A percentile compares a stretch with the other conserved stretches of the same genome.
phyloP scores from a whole-genome alignment of 2,888 invertebrate genomes.

The Nomada flava region DNA sequence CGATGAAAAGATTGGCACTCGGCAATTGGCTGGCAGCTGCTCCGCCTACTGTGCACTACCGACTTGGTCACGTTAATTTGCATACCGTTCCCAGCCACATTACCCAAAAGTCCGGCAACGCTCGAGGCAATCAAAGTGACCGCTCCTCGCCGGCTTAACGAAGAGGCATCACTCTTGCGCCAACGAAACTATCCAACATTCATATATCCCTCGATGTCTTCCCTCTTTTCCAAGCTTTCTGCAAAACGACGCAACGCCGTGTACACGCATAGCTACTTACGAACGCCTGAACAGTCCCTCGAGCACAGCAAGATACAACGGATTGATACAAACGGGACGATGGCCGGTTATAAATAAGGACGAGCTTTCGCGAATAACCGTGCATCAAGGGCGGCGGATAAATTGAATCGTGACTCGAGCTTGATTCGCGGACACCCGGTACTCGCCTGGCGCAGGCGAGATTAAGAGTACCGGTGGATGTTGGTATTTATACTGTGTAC shows the following conservation, averaged over 20 bases:
- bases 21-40: conserved; percentile 59
- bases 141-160: conserved; percentile 5
- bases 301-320: background rate
- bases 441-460: conserved; percentile 58
- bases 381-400: background rate
- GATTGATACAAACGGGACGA: conserved; percentile 9
- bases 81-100: conserved; percentile 45
- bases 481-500: background rate
- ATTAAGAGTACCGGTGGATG: conserved; percentile 64
- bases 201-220: too few relatives aligned
- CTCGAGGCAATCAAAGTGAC: conserved; percentile 21
- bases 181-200: background rate
- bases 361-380: conserved; percentile 24
- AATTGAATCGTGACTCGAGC: conserved; percentile 38
- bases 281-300: conserved; percentile 3
- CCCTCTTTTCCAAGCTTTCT: too few relatives aligned
- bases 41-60: conserved; percentile 48
- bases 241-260: too few relatives aligned
- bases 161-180: background rate
- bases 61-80: conserved; percentile 46
- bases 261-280: too few relatives aligned
- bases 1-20: conserved; percentile 54
- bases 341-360: conserved; percentile 20
- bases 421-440: conserved; percentile 60
- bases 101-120: conserved; percentile 7